Base-by-base conservation (phyloP, 2,888 invertebrate genomes). In the Metopia argyrocephala region DNA sequence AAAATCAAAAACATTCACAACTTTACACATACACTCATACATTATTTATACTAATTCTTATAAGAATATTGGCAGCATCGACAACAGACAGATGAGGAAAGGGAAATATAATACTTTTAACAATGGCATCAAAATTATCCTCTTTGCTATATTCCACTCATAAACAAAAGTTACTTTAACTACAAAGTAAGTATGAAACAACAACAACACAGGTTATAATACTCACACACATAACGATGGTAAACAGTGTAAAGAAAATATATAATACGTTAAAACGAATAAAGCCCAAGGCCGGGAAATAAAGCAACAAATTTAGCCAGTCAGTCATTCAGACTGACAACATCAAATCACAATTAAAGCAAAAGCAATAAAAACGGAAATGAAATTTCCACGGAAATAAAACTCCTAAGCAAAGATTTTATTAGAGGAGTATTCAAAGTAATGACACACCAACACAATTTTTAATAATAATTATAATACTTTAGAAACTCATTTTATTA, bases 361-460 rank as follows among this genome's bases (percentile, higher is more conserved):
- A 76, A 80, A 76, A 73, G 68, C 57, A 69, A 80, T 73, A 64
- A 69, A 69, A 73, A 54, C 68, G 80, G 80, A 80, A 80, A 65
- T 76, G 59, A 74, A 80, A 73, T 69, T 74, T 64, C 50, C 50
- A 64, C 68, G 68, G 73, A 80, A 74, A 73, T 69, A 73, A 80
- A 31, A 75, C 73, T 52, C 48, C 38, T 56, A 45, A 61, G 46
- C 9, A 28, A 64, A 75, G 28, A 20, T 57, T 50, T 59, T 45
- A 3, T 25, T 46, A 7, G 54, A n/a, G 31, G 15, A 3, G 28
- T 27, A 50, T 12, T 0, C 9, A 65, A 48, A 31, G 20, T 62
- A 20, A 28, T n/a, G 23, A 66, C 68, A 57, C 27, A 46, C 57
- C 15, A 4, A 45, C 66, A 66, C 23, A 38, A 2, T 9, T 59